phyloP scores from a whole-genome alignment of 2,888 invertebrate genomes.

The Brachyptera putata region DNA sequence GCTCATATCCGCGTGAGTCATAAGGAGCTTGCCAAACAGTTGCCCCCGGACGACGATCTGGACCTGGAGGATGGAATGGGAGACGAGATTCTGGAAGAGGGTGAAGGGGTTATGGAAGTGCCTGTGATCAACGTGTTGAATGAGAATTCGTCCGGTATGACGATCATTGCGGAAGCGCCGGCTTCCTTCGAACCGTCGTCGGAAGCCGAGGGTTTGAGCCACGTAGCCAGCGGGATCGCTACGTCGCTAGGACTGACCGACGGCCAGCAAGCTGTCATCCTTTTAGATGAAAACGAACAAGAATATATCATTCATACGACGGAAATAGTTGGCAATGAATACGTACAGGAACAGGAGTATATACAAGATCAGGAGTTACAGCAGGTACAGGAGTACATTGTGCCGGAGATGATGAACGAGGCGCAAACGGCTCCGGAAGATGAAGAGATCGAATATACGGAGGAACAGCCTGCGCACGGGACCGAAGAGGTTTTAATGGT shows the following conservation, averaged over 20 bases:
- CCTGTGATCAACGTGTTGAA: slow-evolving; percentile 34
- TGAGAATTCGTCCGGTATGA: slow-evolving; percentile 30
- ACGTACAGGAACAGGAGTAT: too few relatives aligned
- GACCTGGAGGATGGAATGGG: slow-evolving; percentile 19
- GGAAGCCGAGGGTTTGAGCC: slow-evolving; percentile 53
- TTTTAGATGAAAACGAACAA: slow-evolving; percentile 58
- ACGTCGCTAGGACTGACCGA: slow-evolving; percentile 54
- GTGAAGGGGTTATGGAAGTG: slow-evolving; percentile 32
- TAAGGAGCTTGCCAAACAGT: slow-evolving; percentile 55
- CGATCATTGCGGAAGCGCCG: slow-evolving; percentile 35
- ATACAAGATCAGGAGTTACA: too few relatives aligned
- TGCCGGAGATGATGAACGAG: slow-evolving; percentile 37
- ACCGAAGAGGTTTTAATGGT: slow-evolving; percentile 47
- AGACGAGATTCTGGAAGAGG: slow-evolving; percentile 17
- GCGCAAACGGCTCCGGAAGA: slow-evolving; percentile 28
- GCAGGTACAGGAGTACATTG: slow-evolving; percentile 39
- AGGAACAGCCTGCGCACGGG: slow-evolving; percentile 22
- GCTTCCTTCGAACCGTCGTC: slow-evolving; percentile 48
- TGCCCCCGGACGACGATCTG: slow-evolving; percentile 51
- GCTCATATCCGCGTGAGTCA: slow-evolving; percentile 65
- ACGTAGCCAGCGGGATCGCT: slow-evolving; percentile 55
- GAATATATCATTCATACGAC: slow-evolving; percentile 48
- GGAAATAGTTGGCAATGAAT: slow-evolving; percentile 32
- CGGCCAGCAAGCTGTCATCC: slow-evolving; percentile 39
- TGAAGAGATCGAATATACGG: slow-evolving; percentile 2